A percentile compares a stretch with the other conserved stretches of the same genome.
These are phyloP conservation scores for Halisarca cf. caerulea DNA, from an alignment of 37 sponge, comb jelly and placozoan genomes.

Conservation along the genomic window DNA sequence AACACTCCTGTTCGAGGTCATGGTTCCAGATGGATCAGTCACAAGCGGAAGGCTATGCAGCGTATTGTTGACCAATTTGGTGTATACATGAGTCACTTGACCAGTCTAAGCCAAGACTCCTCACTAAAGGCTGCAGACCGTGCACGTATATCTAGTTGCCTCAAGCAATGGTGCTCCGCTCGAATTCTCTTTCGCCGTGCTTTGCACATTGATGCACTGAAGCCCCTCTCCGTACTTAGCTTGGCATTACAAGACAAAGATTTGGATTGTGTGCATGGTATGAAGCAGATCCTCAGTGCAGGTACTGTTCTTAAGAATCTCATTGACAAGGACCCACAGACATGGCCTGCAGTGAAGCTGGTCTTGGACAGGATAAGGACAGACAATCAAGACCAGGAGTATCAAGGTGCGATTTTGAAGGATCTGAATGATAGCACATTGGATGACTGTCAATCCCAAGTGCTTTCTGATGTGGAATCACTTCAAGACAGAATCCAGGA, in stretches of 20 bases:
- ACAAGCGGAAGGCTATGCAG: conserved; percentile 57
- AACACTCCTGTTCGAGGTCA: conserved; percentile 33
- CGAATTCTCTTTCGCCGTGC: conserved; percentile 47
- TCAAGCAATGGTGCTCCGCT: conserved; percentile 28
- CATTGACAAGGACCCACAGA: conserved; percentile 23
- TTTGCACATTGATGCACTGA: conserved; percentile 48
- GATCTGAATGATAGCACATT: not conserved
- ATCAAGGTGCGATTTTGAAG: conserved; percentile 31
- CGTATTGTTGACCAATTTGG: conserved; percentile 59
- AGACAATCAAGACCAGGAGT: conserved; percentile 3
- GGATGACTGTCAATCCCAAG: not conserved
- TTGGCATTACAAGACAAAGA: conserved; percentile 34
- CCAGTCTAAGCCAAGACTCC: conserved; percentile 20
- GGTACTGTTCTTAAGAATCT: conserved; percentile 3
- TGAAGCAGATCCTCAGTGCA: conserved; percentile 29
- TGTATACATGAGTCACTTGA: conserved; percentile 43
- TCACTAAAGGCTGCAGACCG: conserved; percentile 37
- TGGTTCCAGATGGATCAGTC: conserved; percentile 56
- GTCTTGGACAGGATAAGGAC: conserved; percentile 22
- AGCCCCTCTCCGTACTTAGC: not conserved
- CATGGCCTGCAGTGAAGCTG: conserved; percentile 44
- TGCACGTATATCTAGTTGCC: conserved; percentile 49
- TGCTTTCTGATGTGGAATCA: conserved; percentile 1
- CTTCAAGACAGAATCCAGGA: conserved; percentile 40
- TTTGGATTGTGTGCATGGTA: conserved; percentile 25